Evolutionary conservation across 1,140 invertebrate species (phyloP), one percentile per base, ranked within the genome.

Genomic region (Vanessa atalanta): DNA sequence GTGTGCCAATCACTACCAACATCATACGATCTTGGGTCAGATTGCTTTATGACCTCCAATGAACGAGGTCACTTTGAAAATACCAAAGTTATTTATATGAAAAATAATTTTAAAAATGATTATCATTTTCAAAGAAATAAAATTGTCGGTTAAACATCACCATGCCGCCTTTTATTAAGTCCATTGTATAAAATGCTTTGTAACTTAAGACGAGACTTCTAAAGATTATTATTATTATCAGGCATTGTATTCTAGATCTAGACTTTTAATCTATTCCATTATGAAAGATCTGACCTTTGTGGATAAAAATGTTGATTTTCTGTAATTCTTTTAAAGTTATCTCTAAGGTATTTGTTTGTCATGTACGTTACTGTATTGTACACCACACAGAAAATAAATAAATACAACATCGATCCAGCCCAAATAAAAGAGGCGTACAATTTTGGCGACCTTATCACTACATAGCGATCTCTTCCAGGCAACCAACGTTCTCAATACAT

Each of bases 191-290:
- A 6, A 53, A 53, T 53, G 15, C 51, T 53, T 53, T 53, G 51
- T 53, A 53, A 16, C n/a, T n/a, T 53, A 53, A 53, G n/a, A 53
- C 8, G 51, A 16, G 51, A 53, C 1, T 53, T 53, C 15, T 20
- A 9, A n/a, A 53, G 7, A 43, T 9, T 43, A 1, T 9, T 43
- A 53, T 16, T 53, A 16, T 31, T 1, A 1, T 2, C 4, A 16
- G 51, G 51, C 51, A 53, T 53, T 53, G 51, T 53, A 16, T 53
- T 53, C 48, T 43, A 43, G 37, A 50, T 50, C 51, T 53, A 53
- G 51, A n/a, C n/a, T 53, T 53, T 53, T 53, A 53, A 53, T 53
- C 8, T 53, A 53, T 53, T 53, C 16, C 14, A 53, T n/a, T 53
- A 16, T 3, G n/a, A 53, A 16, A 53, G 51, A 53, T 53, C n/a